Base-by-base conservation (phyloP, 2,888 invertebrate species). In the Acleris laterana region DNA sequence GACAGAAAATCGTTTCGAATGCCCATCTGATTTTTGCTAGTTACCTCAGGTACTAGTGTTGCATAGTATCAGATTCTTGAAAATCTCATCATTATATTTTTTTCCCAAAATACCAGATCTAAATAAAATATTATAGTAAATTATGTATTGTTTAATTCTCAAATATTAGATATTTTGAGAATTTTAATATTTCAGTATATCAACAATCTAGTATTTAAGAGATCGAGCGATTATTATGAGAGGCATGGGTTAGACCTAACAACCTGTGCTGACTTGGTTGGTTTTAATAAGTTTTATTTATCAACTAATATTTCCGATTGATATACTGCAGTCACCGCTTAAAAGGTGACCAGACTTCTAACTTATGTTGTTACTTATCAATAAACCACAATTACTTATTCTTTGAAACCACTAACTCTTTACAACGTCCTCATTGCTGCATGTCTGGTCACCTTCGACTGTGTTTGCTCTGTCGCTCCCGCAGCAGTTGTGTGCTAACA, bases 371-470 rank as follows among this genome's bases (percentile, higher is more conserved):
- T 69, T 63, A 61, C 62, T 57, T 70, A 65, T 68, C 53, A 49
- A 38, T 44, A n/a, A 13, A 46, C 16, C 46, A 17, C 17, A 16
- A n/a, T 46, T 17, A 17, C n/a, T 16, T 46, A n/a, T n/a, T 46
- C 1, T 17, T 17, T 17, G 17, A 6, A 46, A 46, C 46, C 16
- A n/a, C 46, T 46, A n/a, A 16, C 46, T 46, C n/a, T 46, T 46
- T 16, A 44, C 7, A 46, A 42, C 20, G 59, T 55, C 25, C n/a
- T 42, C 91, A 86, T 93, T 90, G 82, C 92, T 93, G 92, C 92
- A 90, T 91, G 91, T 93, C 92, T 93, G 92, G 92, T 92, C 91
- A 90, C 89, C 92, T 92, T 90, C 71, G 77, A 77, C 73, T 80
- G 77, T 81, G 74, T 82, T 73, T 77, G 72, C 74, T 63, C 69